Evolutionary conservation across 2,113 vertebrate genomes (phyloP), one percentile per base, ranked within the genome.

Genomic region (Tringa solitaria): DNA sequence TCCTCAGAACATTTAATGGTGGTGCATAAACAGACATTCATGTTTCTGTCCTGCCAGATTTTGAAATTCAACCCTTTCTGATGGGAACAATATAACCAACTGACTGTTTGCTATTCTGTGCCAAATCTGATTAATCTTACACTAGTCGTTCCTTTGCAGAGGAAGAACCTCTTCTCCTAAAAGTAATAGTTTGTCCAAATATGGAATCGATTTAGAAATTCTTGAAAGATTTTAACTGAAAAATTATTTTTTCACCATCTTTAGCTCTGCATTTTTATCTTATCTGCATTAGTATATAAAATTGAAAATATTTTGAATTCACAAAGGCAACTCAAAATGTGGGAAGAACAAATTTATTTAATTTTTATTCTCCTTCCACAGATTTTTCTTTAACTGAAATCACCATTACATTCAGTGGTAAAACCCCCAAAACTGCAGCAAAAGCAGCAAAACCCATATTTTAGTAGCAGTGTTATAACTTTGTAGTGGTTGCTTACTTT

Each of bases 41-140:
- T 35, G 16, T 37, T 89, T 87, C 54, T 89, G 53, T 73, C 53
- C 83, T 48, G 22, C 11, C 74, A 91, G 45, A 70, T 89, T 91
- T 91, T 84, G 28, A 63, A 94, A 84, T 37, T 75, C 41, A 86
- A 28, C 32, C 56, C 22, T 30, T 77, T 94, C 77, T 51, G 50
- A 78, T 75, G 17, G 41, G 28, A 94, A 87, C 48, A 74, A 67
- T 70, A 67, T 67, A 81, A 87, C 37, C 56, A 77, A 77, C 74
- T 72, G 54, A 41, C 26, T 67, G 33, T 48, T 57, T 79, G 45
- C 7, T 91, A 33, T 72, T 82, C 61, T 94, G 43, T 70, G 64
- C 63, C 75, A 92, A 87, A 79, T 57, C 41, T 90, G 70, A 85
- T 91, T 82, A 74, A 81, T 87, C 81, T 81, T 67, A 87, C 89